Evolutionary conservation across 2,797 vertebrate species (phyloP).

Genomic region (Neoniphon sammara): DNA sequence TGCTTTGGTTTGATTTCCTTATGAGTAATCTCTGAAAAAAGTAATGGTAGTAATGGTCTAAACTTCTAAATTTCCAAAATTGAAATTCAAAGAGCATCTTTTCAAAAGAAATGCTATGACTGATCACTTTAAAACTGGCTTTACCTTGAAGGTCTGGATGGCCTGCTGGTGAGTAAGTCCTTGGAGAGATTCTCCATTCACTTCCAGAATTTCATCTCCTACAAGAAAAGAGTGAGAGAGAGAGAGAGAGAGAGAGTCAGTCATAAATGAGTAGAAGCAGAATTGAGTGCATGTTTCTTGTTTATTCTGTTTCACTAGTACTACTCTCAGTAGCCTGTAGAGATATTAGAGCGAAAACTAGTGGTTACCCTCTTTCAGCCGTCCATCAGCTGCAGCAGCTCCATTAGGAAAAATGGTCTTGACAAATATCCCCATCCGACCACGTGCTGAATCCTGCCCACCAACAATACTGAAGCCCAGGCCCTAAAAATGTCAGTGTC

Average conservation of each 20-base stretch:
- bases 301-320: neutral
- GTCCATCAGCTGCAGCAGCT: constrained; percentile 92
- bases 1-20: no score
- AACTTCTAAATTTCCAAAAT: no score
- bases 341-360: neutral
- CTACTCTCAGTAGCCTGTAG: neutral
- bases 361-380: constrained; percentile 89
- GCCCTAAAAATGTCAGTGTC: constrained; percentile 77
- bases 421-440: constrained; percentile 97
- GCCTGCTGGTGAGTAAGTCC: constrained; percentile 96
- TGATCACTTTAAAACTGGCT: neutral
- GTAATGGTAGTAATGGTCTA: neutral
- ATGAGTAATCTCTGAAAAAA: neutral
- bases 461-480: constrained; percentile 97
- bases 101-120: no score
- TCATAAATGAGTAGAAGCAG: neutral
- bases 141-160: constrained; percentile 98
- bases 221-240: neutral
- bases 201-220: constrained; percentile 97
- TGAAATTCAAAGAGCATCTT: no score
- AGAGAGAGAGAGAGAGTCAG: neutral
- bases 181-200: constrained; percentile 95
- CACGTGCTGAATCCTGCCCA: constrained; percentile 94
- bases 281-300: neutral
- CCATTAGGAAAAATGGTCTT: constrained; percentile 96